A percentile compares a stretch with the other conserved stretches of the same genome.
phyloP scores from a whole-genome alignment of 2,888 invertebrate genomes.

The Timema cristinae region DNA sequence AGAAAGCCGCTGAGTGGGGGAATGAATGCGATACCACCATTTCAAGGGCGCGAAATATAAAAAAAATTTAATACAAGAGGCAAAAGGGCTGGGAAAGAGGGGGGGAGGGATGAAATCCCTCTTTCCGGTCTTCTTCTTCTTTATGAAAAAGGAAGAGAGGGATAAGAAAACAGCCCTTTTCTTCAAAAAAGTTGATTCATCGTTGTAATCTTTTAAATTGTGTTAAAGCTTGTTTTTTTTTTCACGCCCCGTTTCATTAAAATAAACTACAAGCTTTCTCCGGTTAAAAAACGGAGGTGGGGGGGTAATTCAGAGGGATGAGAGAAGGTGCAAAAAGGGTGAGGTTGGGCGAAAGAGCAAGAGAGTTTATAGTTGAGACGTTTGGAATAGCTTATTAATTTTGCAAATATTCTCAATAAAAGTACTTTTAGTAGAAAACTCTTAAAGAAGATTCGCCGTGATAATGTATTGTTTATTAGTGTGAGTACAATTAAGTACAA shows the following conservation, averaged over 20 bases:
- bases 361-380: no score
- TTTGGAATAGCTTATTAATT: not conserved
- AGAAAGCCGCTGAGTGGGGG: not conserved
- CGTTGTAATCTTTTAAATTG: constrained; percentile 16
- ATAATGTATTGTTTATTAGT: no score
- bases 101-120: no score
- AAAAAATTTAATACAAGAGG: not conserved
- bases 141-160: not conserved
- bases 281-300: not conserved
- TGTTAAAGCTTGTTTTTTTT: constrained; percentile 4
- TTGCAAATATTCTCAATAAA: constrained; percentile 6
- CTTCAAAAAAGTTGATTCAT: constrained; percentile 15
- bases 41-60: no score
- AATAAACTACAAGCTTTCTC: not conserved
- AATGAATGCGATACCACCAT: not conserved
- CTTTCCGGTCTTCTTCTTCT: no score
- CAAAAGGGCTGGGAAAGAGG: no score
- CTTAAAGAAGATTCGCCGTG: no score
- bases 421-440: no score
- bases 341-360: no score
- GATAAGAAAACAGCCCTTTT: constrained; percentile 15
- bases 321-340: not conserved
- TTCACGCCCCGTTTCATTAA: constrained; percentile 13
- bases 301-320: not conserved
- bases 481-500: no score